These are phyloP conservation scores for Hydroisotoma schaefferi DNA, from an alignment of 2,888 invertebrate species.

Conservation along the genomic window DNA sequence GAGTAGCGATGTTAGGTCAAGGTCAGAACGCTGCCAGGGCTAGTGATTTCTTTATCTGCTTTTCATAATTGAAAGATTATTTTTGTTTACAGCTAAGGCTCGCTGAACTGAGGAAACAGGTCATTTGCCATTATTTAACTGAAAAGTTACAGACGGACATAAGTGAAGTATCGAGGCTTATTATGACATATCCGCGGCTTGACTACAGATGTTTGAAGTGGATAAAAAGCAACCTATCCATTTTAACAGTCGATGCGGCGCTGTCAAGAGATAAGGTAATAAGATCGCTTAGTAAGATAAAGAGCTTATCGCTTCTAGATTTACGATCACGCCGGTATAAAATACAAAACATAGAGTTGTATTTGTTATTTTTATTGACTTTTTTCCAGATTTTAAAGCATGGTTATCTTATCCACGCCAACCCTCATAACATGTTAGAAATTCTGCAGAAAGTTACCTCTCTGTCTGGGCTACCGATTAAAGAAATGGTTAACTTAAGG, in stretches of 20 bases:
- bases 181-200: conserved; percentile 52
- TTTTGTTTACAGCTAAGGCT: conserved; percentile 17
- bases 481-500: conserved; percentile 57
- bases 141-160: conserved; percentile 53
- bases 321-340: conserved; percentile 3
- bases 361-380: neutral
- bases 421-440: conserved; percentile 60
- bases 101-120: conserved; percentile 19
- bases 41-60: too few relatives aligned
- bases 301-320: neutral
- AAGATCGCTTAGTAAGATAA: neutral
- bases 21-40: too few relatives aligned
- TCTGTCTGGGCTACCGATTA: conserved; percentile 59
- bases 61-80: too few relatives aligned
- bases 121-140: conserved; percentile 51
- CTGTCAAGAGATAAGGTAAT: conserved; percentile 25
- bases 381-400: conserved; percentile 57
- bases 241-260: conserved; percentile 9
- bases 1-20: too few relatives aligned
- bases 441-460: conserved; percentile 59
- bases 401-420: conserved; percentile 60
- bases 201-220: conserved; percentile 55
- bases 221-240: conserved; percentile 52
- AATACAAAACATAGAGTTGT: too few relatives aligned
- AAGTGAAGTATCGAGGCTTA: conserved; percentile 52